phyloP scores from a whole-genome alignment of 2,797 vertebrate species.

The Pseudochaenichthys georgianus region DNA sequence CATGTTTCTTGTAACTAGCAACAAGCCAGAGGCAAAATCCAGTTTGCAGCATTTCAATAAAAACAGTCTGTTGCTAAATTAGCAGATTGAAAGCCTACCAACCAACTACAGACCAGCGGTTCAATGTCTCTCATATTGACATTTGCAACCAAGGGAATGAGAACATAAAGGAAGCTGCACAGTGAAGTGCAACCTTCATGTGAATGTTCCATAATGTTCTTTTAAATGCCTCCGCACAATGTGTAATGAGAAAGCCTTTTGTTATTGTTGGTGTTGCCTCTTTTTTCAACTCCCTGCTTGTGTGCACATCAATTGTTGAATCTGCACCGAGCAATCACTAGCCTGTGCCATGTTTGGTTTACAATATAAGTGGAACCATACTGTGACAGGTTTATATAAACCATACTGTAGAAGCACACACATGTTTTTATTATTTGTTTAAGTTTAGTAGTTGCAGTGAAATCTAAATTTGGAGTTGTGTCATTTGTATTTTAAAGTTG shows the following conservation, averaged over 20 bases:
- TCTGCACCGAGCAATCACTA: neutral
- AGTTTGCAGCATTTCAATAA: conserved; percentile 45
- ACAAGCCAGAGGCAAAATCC: conserved; percentile 49
- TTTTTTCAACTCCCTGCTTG: conserved; percentile 16
- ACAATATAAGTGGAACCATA: conserved; percentile 13
- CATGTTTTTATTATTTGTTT: neutral
- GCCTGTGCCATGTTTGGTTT: conserved; percentile 8
- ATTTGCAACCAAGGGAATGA: conserved; percentile 2
- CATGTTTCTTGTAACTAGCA: conserved; percentile 31
- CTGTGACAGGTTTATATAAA: conserved; percentile 20
- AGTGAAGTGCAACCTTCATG: neutral
- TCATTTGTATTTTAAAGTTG: neutral
- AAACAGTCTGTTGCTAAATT: conserved; percentile 24
- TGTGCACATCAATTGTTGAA: conserved; percentile 4
- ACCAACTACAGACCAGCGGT: neutral
- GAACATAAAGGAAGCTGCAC: neutral
- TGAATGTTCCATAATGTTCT: neutral
- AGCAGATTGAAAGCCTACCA: conserved; percentile 17
- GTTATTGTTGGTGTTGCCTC: neutral
- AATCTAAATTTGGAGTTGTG: neutral
- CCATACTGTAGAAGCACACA: neutral
- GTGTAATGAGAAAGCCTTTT: neutral
- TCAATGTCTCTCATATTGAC: neutral
- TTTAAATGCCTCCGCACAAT: conserved; percentile 6
- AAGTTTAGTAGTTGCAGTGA: neutral